Conservation (phyloP, 2,113 vertebrate species). For the Gila orcuttii region DNA sequence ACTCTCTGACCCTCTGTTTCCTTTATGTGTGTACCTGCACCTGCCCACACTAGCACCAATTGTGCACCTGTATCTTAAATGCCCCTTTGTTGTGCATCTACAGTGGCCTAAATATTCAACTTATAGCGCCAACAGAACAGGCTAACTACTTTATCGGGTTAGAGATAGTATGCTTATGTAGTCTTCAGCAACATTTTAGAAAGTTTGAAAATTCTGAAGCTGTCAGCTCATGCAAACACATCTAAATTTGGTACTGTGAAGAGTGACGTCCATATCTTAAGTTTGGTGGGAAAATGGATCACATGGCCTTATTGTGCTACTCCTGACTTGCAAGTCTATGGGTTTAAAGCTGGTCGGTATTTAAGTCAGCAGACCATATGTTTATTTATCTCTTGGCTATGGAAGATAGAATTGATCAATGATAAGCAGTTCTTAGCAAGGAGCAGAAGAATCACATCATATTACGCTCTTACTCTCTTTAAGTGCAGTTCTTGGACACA, state of each 20-base stretch:
- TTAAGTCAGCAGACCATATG: slow-evolving; percentile 23
- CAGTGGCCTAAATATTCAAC: slow-evolving; percentile 37
- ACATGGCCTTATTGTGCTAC: slow-evolving; percentile 37
- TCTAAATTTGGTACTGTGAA: slow-evolving; percentile 35
- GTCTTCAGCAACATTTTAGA: slow-evolving; percentile 17
- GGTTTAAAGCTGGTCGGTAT: slow-evolving; percentile 50
- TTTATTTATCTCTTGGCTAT: slow-evolving; percentile 39
- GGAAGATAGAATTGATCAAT: slow-evolving; percentile 25
- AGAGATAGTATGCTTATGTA: slow-evolving; percentile 42
- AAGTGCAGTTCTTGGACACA: slow-evolving; percentile 44
- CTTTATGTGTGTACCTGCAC: slow-evolving; percentile 58
- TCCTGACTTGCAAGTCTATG: slow-evolving; percentile 33
- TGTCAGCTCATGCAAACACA: slow-evolving; percentile 8
- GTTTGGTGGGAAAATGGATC: slow-evolving; percentile 1
- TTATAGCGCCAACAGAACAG: slow-evolving; percentile 23
- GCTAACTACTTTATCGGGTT: slow-evolving; percentile 58
- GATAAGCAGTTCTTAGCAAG: slow-evolving; percentile 14
- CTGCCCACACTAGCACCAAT: slow-evolving; percentile 57
- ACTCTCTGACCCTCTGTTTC: slow-evolving; percentile 36
- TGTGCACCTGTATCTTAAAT: slow-evolving; percentile 65
- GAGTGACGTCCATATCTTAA: slow-evolving; percentile 3
- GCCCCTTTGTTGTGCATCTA: slow-evolving; percentile 56
- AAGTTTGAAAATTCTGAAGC: slow-evolving; percentile 17
- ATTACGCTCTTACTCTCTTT: slow-evolving; percentile 33
- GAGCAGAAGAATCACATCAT: slow-evolving; percentile 30